phyloP scores from a whole-genome alignment of 2,797 vertebrate genomes.

The Pipistrellus kuhlii region DNA sequence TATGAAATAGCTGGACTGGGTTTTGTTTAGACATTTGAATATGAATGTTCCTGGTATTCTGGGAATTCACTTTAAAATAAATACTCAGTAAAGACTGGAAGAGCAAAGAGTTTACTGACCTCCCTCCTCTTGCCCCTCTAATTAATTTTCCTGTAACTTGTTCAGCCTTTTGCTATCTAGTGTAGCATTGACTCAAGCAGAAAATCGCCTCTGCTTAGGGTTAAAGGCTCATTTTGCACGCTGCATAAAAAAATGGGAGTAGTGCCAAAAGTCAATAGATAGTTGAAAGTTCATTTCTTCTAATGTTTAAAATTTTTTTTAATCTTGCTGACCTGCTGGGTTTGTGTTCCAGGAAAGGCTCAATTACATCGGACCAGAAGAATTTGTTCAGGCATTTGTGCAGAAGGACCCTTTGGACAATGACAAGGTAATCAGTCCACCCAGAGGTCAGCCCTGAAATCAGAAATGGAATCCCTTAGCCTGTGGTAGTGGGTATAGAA shows the following conservation, averaged over 20 bases:
- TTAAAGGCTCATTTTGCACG: constrained; percentile 55
- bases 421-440: constrained; percentile 90
- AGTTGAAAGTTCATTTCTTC: not conserved
- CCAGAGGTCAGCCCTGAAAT: not conserved
- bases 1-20: not conserved
- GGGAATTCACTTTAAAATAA: constrained; percentile 33
- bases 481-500: not conserved
- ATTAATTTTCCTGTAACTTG: not conserved
- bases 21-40: constrained; percentile 7
- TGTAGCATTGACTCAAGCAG: not conserved
- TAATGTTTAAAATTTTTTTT: not conserved
- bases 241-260: not conserved
- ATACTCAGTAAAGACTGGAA: not conserved
- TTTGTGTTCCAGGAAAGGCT: constrained; percentile 92
- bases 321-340: not conserved
- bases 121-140: not conserved
- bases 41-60: not conserved
- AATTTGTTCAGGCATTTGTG: constrained; percentile 96
- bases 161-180: not conserved
- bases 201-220: constrained; percentile 36
- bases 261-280: not conserved
- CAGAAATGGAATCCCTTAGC: not conserved
- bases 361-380: constrained; percentile 97
- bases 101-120: not conserved
- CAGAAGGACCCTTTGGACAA: constrained; percentile 95